Percentiles rank a stretch among this genome's conserved stretches.
Evolutionary conservation across 2,888 invertebrate genomes (phyloP).

Genomic region (Amphipyra berbera): DNA sequence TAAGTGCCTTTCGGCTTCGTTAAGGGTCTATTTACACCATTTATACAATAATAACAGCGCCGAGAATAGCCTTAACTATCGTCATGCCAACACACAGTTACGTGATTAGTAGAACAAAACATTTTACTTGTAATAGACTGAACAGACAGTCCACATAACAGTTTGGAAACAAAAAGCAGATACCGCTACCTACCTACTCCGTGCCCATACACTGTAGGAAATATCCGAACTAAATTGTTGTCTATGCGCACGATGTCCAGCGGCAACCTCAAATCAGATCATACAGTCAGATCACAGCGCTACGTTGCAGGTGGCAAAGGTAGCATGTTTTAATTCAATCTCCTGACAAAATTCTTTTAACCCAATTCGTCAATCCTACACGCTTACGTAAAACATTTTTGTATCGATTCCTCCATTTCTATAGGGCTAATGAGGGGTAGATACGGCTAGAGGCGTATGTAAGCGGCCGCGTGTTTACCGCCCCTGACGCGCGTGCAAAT

Average conservation of each 20-base stretch:
- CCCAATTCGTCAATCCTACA: slow-evolving; percentile 49
- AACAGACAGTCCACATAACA: too few relatives aligned
- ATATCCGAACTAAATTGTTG: slow-evolving; percentile 8
- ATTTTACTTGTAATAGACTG: too few relatives aligned
- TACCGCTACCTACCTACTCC: too few relatives aligned
- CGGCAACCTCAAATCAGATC: background rate
- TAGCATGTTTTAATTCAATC: slow-evolving; percentile 29
- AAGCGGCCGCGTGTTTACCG: slow-evolving; percentile 67
- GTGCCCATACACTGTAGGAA: background rate
- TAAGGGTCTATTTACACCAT: too few relatives aligned
- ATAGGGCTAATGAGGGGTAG: slow-evolving; percentile 65
- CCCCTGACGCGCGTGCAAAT: slow-evolving; percentile 73
- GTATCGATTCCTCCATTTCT: slow-evolving; percentile 55
- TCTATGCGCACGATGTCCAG: slow-evolving; percentile 1
- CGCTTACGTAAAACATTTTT: slow-evolving; percentile 53
- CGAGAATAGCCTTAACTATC: too few relatives aligned
- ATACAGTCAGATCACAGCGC: slow-evolving; percentile 20
- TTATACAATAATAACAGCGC: too few relatives aligned
- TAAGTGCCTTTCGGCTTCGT: too few relatives aligned
- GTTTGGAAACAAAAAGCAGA: too few relatives aligned
- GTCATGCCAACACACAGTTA: too few relatives aligned
- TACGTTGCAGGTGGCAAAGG: slow-evolving; percentile 7
- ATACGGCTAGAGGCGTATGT: slow-evolving; percentile 50
- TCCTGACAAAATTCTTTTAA: slow-evolving; percentile 37
- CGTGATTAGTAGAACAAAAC: too few relatives aligned